phyloP scores from a whole-genome alignment of 2,113 vertebrate genomes.

The Mustelus asterias region DNA sequence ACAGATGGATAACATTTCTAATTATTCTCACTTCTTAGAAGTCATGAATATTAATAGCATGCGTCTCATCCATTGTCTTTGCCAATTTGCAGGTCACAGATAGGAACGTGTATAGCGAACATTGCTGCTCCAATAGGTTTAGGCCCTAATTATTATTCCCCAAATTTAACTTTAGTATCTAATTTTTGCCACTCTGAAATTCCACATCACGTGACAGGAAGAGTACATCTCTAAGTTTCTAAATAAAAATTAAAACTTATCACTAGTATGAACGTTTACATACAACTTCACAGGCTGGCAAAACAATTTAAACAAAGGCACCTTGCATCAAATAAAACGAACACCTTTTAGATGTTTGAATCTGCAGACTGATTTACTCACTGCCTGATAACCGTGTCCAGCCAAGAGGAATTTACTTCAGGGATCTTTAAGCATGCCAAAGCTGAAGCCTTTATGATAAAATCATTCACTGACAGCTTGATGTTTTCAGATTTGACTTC shows the following conservation, averaged over 20 bases:
- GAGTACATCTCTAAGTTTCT: background rate
- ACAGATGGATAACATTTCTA: background rate
- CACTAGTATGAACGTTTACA: no score
- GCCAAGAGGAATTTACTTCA: slow-evolving; percentile 94
- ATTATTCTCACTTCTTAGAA: background rate
- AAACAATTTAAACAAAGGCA: background rate
- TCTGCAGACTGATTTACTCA: slow-evolving; percentile 60
- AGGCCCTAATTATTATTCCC: background rate
- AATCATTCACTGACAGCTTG: slow-evolving; percentile 95
- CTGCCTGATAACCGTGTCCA: slow-evolving; percentile 96
- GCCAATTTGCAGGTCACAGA: background rate
- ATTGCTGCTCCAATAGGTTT: background rate
- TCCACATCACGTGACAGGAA: background rate
- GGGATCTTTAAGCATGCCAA: slow-evolving; percentile 92
- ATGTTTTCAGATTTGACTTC: slow-evolving; percentile 73
- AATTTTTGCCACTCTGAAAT: background rate
- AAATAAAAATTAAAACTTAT: no score
- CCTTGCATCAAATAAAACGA: background rate
- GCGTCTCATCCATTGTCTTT: background rate
- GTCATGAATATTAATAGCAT: background rate
- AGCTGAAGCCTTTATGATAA: slow-evolving; percentile 93
- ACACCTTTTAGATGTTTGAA: background rate
- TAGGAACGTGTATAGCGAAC: background rate
- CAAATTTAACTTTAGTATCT: background rate
- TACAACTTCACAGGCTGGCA: background rate